Evolutionary conservation across 92 coral and sea anemone species (phyloP).

Genomic region (Palythoa caribaeorum): DNA sequence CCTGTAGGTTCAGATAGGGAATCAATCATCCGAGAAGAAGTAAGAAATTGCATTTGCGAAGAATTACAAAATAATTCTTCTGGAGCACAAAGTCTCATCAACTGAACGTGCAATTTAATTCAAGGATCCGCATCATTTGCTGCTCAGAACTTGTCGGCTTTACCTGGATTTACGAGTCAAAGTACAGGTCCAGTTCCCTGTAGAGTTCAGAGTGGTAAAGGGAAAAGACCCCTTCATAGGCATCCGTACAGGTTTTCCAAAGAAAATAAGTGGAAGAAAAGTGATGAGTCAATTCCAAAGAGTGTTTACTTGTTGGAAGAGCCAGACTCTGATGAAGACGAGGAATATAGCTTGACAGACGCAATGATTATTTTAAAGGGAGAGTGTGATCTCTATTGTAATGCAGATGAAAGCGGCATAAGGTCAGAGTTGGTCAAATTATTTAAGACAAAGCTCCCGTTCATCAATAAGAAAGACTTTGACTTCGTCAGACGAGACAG

Average conservation of each 20-base stretch:
- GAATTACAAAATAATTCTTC: constrained; percentile 47
- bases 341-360: constrained; percentile 58
- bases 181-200: constrained; percentile 5
- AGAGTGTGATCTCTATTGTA: constrained; percentile 49
- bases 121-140: constrained; percentile 57
- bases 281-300: constrained; percentile 52
- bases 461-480: constrained; percentile 44
- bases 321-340: constrained; percentile 52
- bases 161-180: constrained; percentile 38
- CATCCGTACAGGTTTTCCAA: constrained; percentile 44
- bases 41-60: constrained; percentile 47
- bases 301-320: constrained; percentile 66
- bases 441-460: constrained; percentile 54
- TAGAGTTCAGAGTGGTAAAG: constrained; percentile 19
- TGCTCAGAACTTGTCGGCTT: constrained; percentile 51
- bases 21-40: too few relatives aligned
- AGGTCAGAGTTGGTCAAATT: constrained; percentile 35
- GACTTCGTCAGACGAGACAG: constrained; percentile 67
- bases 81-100: constrained; percentile 49
- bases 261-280: constrained; percentile 37
- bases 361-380: constrained; percentile 61
- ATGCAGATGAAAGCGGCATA: constrained; percentile 21
- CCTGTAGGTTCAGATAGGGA: too few relatives aligned
- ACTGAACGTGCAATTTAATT: constrained; percentile 57
- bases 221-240: constrained; percentile 47